Conservation (phyloP, 1,140 invertebrate genomes). For the Drosophila arawakana region DNA sequence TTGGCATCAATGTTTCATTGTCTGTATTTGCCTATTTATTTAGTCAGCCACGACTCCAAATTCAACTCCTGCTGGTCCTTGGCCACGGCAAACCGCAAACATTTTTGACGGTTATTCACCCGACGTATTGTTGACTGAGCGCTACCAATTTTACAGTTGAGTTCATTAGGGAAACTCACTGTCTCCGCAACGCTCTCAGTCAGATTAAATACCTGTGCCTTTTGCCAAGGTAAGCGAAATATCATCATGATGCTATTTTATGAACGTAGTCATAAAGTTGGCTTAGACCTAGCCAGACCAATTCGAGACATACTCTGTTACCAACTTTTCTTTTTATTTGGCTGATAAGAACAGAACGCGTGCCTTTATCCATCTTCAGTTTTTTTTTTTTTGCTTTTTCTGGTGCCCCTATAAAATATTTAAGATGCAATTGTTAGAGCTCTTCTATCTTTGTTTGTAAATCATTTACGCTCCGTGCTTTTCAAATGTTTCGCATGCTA, state of each 20-base stretch:
- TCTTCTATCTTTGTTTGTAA: constrained; percentile 55
- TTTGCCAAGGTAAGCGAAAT: constrained; percentile 51
- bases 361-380: neutral
- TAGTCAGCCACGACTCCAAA: constrained; percentile 40
- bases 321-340: constrained; percentile 6
- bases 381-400: neutral
- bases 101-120: constrained; percentile 50
- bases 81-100: constrained; percentile 53
- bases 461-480: constrained; percentile 65
- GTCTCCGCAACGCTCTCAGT: constrained; percentile 15
- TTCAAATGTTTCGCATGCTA: constrained; percentile 55
- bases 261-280: constrained; percentile 40
- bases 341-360: constrained; percentile 7
- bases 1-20: constrained; percentile 55
- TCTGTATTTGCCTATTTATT: constrained; percentile 69
- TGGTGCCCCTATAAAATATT: constrained; percentile 64
- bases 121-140: constrained; percentile 38
- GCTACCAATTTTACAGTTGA: constrained; percentile 55
- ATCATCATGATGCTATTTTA: constrained; percentile 48
- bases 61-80: neutral
- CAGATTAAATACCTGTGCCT: constrained; percentile 46
- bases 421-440: constrained; percentile 61
- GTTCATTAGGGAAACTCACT: constrained; percentile 61
- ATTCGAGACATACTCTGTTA: constrained; percentile 5
- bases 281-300: constrained; percentile 1